Base-by-base conservation (phyloP, 2,113 vertebrate species). In the Tetrao urogallus region DNA sequence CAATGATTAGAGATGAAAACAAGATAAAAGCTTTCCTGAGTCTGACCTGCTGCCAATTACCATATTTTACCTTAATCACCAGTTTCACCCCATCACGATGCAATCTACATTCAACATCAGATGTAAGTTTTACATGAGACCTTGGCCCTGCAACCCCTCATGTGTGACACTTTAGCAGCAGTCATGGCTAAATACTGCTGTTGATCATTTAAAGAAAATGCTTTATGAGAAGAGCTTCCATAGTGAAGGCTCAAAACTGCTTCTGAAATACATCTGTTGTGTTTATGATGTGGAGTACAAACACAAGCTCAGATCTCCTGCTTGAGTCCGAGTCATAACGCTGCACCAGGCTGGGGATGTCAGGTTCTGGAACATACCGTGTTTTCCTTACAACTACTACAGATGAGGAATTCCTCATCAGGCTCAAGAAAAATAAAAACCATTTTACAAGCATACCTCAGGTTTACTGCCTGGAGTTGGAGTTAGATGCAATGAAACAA, bases 401-500 rank as follows among this genome's bases (percentile, higher is more conserved):
- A 9, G 0, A 0, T 1, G 6, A 13, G 1, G 24, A 5, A 0
- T 0, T 1, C 2, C 36, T 25, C 2, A 14, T 71, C 34, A 36
- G 67, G 34, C 47, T 52, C 17, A 71, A 40, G 38, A 64, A 40
- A 64, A 40, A 64, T 19, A 64, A 18, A 15, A 43, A 27, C 11
- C 11, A 45, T 48, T 15, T 36, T 28, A 77, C 24, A 52, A 52
- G 5, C 1, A 0, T 25, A 38, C 57, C 78, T 71, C 18, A 75
- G 40, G 6, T 52, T 89, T 77, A 32, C 22, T 50, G 75, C 36
- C 42, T n/a, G 24, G 32, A 0, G 0, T 34, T 36, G 28, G 13
- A 7, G 45, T 36, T 14, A 24, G 43, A 40, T 67, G 21, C 24
- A 32, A 19, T 13, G 65, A 86, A 82, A 80, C 5, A 16, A 20